Evolutionary conservation across 2,888 invertebrate species (phyloP).

Genomic region (Amblyjoppa proteus): DNA sequence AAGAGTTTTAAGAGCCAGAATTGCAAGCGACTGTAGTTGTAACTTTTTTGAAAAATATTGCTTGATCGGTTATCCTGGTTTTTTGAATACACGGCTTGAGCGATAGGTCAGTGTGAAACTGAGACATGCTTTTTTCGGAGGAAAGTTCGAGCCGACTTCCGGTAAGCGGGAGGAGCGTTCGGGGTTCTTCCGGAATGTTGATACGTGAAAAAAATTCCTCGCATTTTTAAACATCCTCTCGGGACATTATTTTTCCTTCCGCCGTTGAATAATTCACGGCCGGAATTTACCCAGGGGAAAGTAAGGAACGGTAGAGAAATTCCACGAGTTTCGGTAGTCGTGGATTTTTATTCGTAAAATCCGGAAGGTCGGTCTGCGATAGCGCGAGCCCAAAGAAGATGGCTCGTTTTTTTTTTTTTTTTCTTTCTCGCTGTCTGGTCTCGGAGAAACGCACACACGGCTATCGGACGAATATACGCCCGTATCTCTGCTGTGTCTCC

Average conservation of each 20-base stretch:
- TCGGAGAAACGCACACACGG: slow-evolving; percentile 21
- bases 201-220: slow-evolving; percentile 19
- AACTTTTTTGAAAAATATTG: neutral
- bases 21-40: neutral
- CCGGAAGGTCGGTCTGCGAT: slow-evolving; percentile 45
- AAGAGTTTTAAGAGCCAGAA: neutral
- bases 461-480: slow-evolving; percentile 53
- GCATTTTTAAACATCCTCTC: slow-evolving; percentile 43
- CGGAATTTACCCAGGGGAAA: neutral
- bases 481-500: neutral
- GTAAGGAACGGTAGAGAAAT: neutral
- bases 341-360: slow-evolving; percentile 26
- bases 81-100: neutral
- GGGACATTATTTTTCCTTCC: slow-evolving; percentile 46
- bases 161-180: neutral
- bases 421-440: slow-evolving; percentile 2
- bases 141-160: neutral
- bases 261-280: slow-evolving; percentile 37
- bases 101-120: neutral
- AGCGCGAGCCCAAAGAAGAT: slow-evolving; percentile 1
- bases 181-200: neutral
- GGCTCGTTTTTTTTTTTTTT: slow-evolving; percentile 4
- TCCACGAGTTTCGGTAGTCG: slow-evolving; percentile 54
- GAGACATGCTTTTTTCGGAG: too few species aligned
- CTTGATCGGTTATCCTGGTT: neutral